A percentile compares a stretch with the other conserved stretches of the same genome.
Conservation (phyloP, 2,113 vertebrate genomes). For the Halcyon malimbica region DNA sequence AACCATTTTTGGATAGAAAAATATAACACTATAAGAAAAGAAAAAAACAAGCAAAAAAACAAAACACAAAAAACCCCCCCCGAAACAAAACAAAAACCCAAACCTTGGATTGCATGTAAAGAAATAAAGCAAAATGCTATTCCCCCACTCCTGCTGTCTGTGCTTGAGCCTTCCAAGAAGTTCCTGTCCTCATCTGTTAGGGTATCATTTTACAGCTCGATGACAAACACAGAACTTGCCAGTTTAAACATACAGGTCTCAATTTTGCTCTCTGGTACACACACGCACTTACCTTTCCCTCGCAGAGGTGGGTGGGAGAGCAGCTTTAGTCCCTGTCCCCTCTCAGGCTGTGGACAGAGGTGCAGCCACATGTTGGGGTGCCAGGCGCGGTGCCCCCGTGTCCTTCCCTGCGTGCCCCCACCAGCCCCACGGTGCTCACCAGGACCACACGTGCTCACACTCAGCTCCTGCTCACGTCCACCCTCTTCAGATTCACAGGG, state of each 20-base stretch:
- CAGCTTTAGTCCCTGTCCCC: not conserved
- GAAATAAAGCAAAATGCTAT: constrained; percentile 62
- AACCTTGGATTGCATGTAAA: constrained; percentile 57
- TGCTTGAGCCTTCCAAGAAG: constrained; percentile 60
- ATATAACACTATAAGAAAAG: not conserved
- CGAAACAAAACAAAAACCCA: not conserved
- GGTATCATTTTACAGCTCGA: constrained; percentile 56
- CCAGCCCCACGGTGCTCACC: not conserved
- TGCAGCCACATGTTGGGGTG: fast-evolving
- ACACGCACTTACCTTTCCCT: not conserved
- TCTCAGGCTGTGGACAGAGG: fast-evolving
- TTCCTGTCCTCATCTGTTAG: constrained; percentile 66
- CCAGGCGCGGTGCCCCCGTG: fast-evolving
- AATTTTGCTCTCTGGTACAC: not conserved
- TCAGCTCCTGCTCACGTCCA: not conserved
- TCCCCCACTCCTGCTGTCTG: constrained; percentile 65
- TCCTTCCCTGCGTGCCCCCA: fast-evolving
- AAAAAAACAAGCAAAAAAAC: not conserved
- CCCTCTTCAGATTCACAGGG: fast-evolving
- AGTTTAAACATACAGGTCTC: constrained; percentile 59
- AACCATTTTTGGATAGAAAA: constrained; percentile 57
- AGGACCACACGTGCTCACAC: fast-evolving
- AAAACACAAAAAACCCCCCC: not conserved
- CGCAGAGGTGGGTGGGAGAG: not conserved
- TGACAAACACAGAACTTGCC: constrained; percentile 62